Base-by-base conservation (phyloP, 30 jellyfish, hydroid and myxozoan species). In the Chironex yamaguchii region DNA sequence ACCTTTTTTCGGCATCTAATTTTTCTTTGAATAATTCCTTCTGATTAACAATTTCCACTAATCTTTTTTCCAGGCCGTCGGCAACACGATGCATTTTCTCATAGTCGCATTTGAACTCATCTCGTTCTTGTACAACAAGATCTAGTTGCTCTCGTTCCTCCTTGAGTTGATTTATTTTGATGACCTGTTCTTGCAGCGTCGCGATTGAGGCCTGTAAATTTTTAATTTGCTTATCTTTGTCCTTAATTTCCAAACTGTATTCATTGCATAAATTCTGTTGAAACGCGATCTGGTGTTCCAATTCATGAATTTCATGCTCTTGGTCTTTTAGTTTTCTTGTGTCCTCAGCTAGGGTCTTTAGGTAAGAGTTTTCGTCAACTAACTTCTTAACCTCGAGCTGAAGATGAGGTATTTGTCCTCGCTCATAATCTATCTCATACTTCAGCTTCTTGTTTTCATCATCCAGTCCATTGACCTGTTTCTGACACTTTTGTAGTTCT, bases 211-310 rank as follows among this genome's bases (percentile, higher is more conserved):
- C 58, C 58, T 42, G 58, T 42, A 42, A 42, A 36, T 74, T 62
- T 33, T 62, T 64, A 27, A 85, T 31, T 12, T 36, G 49, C 30
- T 71, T 75, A 23, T 88, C 96, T 58, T 88, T 77, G 11, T 78
- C 92, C 34, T 88, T 85, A 21, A 88, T 29, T 52, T 88, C 92
- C 20, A 77, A 81, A 23, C 89, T 88, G 62, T 88, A 77, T 34
- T 88, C 96, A 36, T 88, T 77, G 62, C 96, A 88, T 84, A 88
- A 54, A 32, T 88, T 88, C 53, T 88, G 96, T 53, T 88, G 96
- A 30, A 88, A 88, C 0, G 42, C 2, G 2, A 88, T 62, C 68
- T 88, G 96, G 49, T 80, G 78, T 30, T 88, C 96, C 32, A 88
- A 68, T 22, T 88, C 54, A 3, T 35, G 82, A 35, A 88, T 9